Conservation (phyloP, 1,140 invertebrate species). For the Brachionus manjavacas region DNA sequence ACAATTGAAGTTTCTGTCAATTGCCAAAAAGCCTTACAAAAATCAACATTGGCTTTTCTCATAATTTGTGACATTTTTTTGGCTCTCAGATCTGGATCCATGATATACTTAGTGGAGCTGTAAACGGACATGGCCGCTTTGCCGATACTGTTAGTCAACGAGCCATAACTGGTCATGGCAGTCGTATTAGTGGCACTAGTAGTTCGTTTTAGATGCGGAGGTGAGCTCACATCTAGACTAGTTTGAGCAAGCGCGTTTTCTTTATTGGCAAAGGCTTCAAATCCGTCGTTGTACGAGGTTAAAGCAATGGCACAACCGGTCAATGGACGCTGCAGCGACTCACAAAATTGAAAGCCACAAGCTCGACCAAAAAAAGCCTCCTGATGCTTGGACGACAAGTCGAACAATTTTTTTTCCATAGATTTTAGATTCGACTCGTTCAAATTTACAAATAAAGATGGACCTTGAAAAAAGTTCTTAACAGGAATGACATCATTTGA, state of each 20-base stretch:
- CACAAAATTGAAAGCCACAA: conserved; percentile 41
- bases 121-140: conserved; percentile 10
- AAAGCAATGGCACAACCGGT: conserved; percentile 32
- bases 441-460: conserved; percentile 16
- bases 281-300: conserved; percentile 33
- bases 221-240: background rate
- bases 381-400: background rate
- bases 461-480: background rate
- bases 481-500: background rate
- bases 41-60: conserved; percentile 40
- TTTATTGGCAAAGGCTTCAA: conserved; percentile 35
- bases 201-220: background rate
- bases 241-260: background rate
- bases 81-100: conserved; percentile 29
- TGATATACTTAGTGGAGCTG: conserved; percentile 21
- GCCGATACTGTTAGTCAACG: background rate
- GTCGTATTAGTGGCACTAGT: background rate
- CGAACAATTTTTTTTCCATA: conserved; percentile 31
- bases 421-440: background rate
- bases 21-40: conserved; percentile 43
- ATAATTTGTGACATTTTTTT: conserved; percentile 37
- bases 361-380: conserved; percentile 38
- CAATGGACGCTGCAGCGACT: conserved; percentile 18
- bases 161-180: background rate
- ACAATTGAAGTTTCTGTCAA: conserved; percentile 39